These are phyloP conservation scores for Bombus polaris DNA, from an alignment of 1,140 invertebrate species.

Conservation along the genomic window DNA sequence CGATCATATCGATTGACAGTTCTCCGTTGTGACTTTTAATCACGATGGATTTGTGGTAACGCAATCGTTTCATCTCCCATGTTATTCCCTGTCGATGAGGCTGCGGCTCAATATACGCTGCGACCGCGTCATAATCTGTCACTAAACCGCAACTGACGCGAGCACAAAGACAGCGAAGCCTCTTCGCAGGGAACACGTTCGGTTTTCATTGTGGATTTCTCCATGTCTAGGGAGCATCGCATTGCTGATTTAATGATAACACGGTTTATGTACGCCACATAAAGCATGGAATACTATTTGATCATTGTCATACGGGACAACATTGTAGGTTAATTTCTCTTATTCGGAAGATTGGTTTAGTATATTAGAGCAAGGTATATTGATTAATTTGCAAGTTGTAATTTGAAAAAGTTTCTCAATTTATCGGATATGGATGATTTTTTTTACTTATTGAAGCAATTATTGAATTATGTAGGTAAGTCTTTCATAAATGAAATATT, in stretches of 20 bases:
- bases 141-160: conserved; percentile 29
- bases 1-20: not conserved
- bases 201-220: not conserved
- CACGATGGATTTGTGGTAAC: not conserved
- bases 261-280: no score
- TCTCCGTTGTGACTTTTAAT: conserved; percentile 13
- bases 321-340: not conserved
- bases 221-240: not conserved
- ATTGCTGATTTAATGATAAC: not conserved
- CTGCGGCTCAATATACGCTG: not conserved
- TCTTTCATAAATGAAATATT: no score
- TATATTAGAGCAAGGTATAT: no score
- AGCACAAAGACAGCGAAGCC: conserved; percentile 5
- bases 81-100: conserved; percentile 5
- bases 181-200: not conserved
- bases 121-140: conserved; percentile 38
- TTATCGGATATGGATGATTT: no score
- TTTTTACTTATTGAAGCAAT: no score
- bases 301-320: not conserved
- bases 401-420: not conserved
- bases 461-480: no score
- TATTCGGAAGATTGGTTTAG: not conserved
- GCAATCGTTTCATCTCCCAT: not conserved
- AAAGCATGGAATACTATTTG: not conserved
- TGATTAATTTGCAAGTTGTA: not conserved